phyloP scores from a whole-genome alignment of 2,888 invertebrate species.

The Drosophila macrospina region DNA sequence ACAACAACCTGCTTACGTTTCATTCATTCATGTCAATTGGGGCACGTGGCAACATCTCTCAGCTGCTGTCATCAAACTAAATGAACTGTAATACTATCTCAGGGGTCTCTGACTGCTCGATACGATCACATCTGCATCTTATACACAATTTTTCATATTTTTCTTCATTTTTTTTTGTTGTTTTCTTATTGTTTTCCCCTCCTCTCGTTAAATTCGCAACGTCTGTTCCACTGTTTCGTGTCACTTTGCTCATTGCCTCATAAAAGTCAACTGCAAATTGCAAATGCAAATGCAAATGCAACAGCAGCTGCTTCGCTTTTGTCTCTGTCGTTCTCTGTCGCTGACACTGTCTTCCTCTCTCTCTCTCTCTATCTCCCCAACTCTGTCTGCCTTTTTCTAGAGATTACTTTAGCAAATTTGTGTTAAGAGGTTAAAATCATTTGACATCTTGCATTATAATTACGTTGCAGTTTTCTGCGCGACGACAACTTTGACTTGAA shows the following conservation, averaged over 20 bases:
- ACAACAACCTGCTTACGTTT: not conserved
- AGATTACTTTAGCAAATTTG: conserved; percentile 33
- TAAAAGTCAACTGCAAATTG: conserved; percentile 61
- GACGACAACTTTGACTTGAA: conserved; percentile 13
- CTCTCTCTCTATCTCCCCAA: not conserved
- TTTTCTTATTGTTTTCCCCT: conserved; percentile 25
- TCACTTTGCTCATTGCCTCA: conserved; percentile 46
- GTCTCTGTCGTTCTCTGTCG: conserved; percentile 14
- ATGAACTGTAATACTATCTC: conserved; percentile 33
- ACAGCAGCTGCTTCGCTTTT: conserved; percentile 19
- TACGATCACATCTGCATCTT: conserved; percentile 43
- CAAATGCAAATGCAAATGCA: conserved; percentile 37
- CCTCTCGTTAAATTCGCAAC: conserved; percentile 18
- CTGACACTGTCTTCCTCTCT: conserved; percentile 1
- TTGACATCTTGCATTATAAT: conserved; percentile 70
- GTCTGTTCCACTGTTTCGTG: conserved; percentile 21
- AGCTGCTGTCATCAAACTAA: conserved; percentile 38
- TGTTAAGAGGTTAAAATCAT: conserved; percentile 69
- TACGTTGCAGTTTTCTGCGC: conserved; percentile 34
- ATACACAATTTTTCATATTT: conserved; percentile 42
- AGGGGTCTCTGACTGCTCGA: conserved; percentile 8
- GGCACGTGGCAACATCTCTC: conserved; percentile 57
- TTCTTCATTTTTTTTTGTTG: conserved; percentile 1
- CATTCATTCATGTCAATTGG: conserved; percentile 22
- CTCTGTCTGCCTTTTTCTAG: conserved; percentile 5